Evolutionary conservation across 2,113 vertebrate genomes (phyloP), one percentile per base, ranked within the genome.

Genomic region (Strix uralensis): DNA sequence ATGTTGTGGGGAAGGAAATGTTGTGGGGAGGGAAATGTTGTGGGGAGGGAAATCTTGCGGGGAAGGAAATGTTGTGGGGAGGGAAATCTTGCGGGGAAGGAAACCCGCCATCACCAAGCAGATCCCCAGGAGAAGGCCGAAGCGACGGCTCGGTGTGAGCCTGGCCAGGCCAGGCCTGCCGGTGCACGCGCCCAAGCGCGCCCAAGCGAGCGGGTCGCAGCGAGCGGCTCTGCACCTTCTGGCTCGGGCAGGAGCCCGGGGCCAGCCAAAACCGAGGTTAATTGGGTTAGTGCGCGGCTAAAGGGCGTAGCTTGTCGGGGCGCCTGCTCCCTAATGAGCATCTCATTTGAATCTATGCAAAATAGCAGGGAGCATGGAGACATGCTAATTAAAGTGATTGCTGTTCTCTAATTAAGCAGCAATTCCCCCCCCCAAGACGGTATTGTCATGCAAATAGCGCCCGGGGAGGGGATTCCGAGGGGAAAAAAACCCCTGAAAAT

Each of bases 351-450:
- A 98, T 98, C 98, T 93, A 97, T 98, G 97, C 98, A 98, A 98
- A 98, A 97, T 97, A 98, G 97, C 94, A 93, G 92, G 94, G 95
- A 98, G 95, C 98, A 97, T 97, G 97, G 96, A 97, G 98, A 98
- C 98, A 97, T 94, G 98, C 98, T 98, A 98, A 98, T 98, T 98
- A 98, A 98, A 97, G 96, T 21, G 96, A 98, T 97, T 98, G 98
- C 98, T 96, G 97, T 96, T 98, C 97, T 89, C 98, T 98, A 98
- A 98, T 98, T 98, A 98, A 98, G 98, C 98, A 97, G 98, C 97
- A 98, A 98, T 98, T 97, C 98, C 80, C 90, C 51, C 38, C 96
- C 96, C 63, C 92, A 92, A 98, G 94, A 95, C 95, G 87, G 61
- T 67, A 97, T 98, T 98, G 80, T 98, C 93, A 98, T 98, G 98